Conservation (phyloP, 1,140 invertebrate species). For the Trichonephila clavipes region DNA sequence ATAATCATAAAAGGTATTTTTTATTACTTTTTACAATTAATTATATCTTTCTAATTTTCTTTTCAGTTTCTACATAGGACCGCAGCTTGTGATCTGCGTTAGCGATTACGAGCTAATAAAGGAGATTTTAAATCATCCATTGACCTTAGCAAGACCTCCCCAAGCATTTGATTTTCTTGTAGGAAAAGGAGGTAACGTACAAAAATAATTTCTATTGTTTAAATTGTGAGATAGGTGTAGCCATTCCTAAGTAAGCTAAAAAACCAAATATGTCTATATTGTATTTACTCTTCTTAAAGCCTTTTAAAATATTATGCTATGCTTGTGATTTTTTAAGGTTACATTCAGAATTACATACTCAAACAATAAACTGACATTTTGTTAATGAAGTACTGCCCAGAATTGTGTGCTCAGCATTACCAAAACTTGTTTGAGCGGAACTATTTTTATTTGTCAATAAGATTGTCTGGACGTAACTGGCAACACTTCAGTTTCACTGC, state of each 20-base stretch:
- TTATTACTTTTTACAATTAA: too few species aligned
- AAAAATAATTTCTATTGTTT: neutral
- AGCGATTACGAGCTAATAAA: conserved; percentile 7
- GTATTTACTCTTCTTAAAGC: neutral
- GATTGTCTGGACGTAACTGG: too few species aligned
- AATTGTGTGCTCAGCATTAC: too few species aligned
- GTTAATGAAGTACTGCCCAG: too few species aligned
- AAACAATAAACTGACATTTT: too few species aligned
- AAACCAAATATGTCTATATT: neutral
- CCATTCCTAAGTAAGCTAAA: neutral
- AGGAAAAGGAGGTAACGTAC: conserved; percentile 5
- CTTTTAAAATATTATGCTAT: neutral
- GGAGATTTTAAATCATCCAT: conserved; percentile 50
- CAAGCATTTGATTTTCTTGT: conserved; percentile 49
- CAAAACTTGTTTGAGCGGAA: too few species aligned
- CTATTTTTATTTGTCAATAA: too few species aligned
- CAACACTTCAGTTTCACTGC: too few species aligned
- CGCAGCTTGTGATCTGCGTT: neutral
- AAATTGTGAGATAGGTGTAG: neutral
- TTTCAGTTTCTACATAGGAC: conserved; percentile 45
- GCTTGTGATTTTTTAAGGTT: neutral
- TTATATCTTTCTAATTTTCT: neutral
- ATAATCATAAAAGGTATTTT: too few species aligned
- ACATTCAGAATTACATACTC: too few species aligned
- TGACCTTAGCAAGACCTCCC: conserved; percentile 23